Evolutionary conservation across 2,113 vertebrate species (phyloP).

Genomic region (Myxocyprinus asiaticus): DNA sequence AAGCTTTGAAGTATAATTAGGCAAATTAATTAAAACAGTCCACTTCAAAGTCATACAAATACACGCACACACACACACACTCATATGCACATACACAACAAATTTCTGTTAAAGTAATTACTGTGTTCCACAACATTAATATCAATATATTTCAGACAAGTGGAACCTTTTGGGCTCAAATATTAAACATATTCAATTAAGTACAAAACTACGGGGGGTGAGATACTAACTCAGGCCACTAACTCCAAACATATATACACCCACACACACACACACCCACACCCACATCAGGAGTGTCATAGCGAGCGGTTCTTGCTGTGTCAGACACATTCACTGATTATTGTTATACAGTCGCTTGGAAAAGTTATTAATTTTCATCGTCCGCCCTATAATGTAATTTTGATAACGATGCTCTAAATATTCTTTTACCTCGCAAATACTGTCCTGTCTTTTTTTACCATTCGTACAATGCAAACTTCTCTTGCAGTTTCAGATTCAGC

Average conservation of each 20-base stretch:
- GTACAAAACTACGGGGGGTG: background rate
- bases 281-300: background rate
- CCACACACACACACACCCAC: background rate
- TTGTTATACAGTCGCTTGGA: background rate
- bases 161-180: slow-evolving; percentile 13
- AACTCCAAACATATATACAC: too few relatives aligned
- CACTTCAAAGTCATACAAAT: slow-evolving; percentile 26
- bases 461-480: too few relatives aligned
- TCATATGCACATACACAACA: background rate
- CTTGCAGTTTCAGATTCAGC: background rate
- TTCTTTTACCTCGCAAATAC: background rate
- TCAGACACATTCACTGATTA: slow-evolving; percentile 17
- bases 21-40: slow-evolving; percentile 42
- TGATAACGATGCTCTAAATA: slow-evolving; percentile 12
- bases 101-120: slow-evolving; percentile 5
- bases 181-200: slow-evolving; percentile 40
- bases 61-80: background rate
- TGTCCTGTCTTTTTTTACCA: too few relatives aligned
- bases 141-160: slow-evolving; percentile 28
- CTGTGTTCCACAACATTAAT: slow-evolving; percentile 3
- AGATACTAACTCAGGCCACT: background rate
- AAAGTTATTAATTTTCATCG: slow-evolving; percentile 8
- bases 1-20: slow-evolving; percentile 45
- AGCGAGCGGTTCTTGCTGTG: background rate
- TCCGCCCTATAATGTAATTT: slow-evolving; percentile 5